Conservation (phyloP, 1,140 invertebrate species). For the Belonocnema kinseyi region DNA sequence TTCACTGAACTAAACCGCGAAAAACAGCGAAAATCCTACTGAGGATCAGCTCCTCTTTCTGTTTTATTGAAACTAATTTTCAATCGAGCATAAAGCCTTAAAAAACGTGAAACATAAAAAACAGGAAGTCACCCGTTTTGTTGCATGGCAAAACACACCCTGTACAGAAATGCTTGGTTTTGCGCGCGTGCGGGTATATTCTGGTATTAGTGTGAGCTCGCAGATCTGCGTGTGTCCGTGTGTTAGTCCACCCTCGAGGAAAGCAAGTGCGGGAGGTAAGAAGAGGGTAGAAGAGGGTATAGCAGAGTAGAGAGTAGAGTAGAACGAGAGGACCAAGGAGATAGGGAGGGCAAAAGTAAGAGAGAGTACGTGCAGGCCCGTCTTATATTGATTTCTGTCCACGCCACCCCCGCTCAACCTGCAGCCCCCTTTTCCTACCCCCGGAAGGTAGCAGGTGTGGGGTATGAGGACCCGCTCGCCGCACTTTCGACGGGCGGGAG, state of each 20-base stretch:
- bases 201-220: constrained; percentile 48
- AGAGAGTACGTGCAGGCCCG: constrained; percentile 67
- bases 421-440: constrained; percentile 43
- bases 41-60: no score
- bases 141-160: constrained; percentile 71
- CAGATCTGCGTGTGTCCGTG: constrained; percentile 55
- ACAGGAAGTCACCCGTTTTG: constrained; percentile 67
- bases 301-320: constrained; percentile 17
- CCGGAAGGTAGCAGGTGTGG: constrained; percentile 63
- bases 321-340: constrained; percentile 35
- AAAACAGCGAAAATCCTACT: no score
- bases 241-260: constrained; percentile 72
- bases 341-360: constrained; percentile 43
- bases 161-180: constrained; percentile 72
- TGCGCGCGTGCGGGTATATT: constrained; percentile 60
- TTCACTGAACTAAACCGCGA: no score
- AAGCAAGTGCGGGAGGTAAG: constrained; percentile 40
- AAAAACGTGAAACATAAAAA: neutral
- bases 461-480: constrained; percentile 61
- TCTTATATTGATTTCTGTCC: constrained; percentile 77
- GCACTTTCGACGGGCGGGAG: constrained; percentile 70
- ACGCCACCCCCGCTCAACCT: constrained; percentile 63
- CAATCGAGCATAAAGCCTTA: constrained; percentile 3
- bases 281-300: constrained; percentile 31
- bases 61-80: neutral